Evolutionary conservation across 2,888 invertebrate species (phyloP).

Genomic region (Amphipyra tragopoginis): DNA sequence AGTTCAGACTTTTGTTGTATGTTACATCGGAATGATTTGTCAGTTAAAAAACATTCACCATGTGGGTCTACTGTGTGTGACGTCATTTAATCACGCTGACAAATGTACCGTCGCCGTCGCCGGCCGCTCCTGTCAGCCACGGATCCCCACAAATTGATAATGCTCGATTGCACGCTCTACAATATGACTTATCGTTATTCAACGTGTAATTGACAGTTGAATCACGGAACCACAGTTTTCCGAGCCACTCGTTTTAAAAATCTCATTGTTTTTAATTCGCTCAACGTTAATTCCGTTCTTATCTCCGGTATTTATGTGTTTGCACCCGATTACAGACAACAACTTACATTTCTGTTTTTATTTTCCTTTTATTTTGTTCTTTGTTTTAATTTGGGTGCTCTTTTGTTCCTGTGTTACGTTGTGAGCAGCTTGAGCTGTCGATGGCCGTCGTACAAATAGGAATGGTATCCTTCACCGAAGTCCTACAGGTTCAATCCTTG

Average conservation of each 20-base stretch:
- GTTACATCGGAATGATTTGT: constrained; percentile 38
- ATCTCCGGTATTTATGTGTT: constrained; percentile 40
- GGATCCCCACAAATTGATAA: constrained; percentile 72
- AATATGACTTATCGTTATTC: constrained; percentile 68
- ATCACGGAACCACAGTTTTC: constrained; percentile 32
- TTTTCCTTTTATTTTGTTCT: constrained; percentile 8
- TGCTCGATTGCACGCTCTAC: constrained; percentile 66
- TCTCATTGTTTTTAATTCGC: constrained; percentile 38
- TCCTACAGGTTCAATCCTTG: too few species aligned
- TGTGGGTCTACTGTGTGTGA: constrained; percentile 67
- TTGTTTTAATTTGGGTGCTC: constrained; percentile 3
- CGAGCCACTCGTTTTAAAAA: constrained; percentile 26
- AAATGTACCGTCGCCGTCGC: constrained; percentile 67
- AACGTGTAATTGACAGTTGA: constrained; percentile 61
- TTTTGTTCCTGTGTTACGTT: too few species aligned
- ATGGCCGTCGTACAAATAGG: too few species aligned
- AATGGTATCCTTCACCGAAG: too few species aligned
- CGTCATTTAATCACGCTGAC: constrained; percentile 78
- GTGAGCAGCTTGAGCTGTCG: too few species aligned
- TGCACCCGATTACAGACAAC: constrained; percentile 19
- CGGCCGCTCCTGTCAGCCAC: constrained; percentile 65
- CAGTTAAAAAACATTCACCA: constrained; percentile 54
- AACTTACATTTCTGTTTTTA: constrained; percentile 14
- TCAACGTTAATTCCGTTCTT: constrained; percentile 33
- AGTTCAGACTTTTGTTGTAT: constrained; percentile 23